Conservation (phyloP, 1,140 invertebrate genomes). For the Drosophila setifemur region DNA sequence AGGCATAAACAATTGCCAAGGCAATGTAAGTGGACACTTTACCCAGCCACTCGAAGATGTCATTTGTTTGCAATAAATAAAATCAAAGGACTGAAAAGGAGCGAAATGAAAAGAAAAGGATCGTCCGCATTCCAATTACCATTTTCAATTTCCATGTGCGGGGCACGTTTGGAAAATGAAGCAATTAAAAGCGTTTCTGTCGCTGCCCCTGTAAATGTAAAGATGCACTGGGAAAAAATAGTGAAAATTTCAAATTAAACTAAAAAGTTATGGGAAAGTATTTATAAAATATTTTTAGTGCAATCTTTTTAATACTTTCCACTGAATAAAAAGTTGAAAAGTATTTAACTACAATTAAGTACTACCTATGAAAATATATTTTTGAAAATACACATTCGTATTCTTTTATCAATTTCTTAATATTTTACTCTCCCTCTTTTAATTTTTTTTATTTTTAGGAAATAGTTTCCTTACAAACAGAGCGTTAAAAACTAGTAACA, state of each 20-base stretch:
- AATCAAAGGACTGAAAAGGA: conserved; percentile 27
- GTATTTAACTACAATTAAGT: no score
- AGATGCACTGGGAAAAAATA: not conserved
- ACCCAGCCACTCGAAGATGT: conserved; percentile 47
- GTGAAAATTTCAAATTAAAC: not conserved
- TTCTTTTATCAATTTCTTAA: no score
- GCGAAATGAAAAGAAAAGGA: conserved; percentile 15
- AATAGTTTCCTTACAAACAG: no score
- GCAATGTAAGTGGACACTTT: conserved; percentile 69
- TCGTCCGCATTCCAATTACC: not conserved
- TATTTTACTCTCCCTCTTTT: no score
- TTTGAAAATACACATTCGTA: no score
- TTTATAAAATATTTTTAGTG: no score
- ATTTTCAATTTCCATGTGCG: conserved; percentile 18
- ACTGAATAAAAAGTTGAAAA: no score
- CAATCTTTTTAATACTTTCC: no score
- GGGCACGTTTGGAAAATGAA: conserved; percentile 45
- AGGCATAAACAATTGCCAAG: conserved; percentile 7
- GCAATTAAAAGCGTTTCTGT: conserved; percentile 59
- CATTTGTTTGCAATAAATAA: conserved; percentile 75
- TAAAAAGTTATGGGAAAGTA: no score
- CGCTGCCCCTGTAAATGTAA: not conserved
- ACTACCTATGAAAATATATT: no score
- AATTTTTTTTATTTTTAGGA: no score
- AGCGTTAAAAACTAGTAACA: no score